Conservation (phyloP, 2,113 vertebrate genomes). For the Microtus montanus region DNA sequence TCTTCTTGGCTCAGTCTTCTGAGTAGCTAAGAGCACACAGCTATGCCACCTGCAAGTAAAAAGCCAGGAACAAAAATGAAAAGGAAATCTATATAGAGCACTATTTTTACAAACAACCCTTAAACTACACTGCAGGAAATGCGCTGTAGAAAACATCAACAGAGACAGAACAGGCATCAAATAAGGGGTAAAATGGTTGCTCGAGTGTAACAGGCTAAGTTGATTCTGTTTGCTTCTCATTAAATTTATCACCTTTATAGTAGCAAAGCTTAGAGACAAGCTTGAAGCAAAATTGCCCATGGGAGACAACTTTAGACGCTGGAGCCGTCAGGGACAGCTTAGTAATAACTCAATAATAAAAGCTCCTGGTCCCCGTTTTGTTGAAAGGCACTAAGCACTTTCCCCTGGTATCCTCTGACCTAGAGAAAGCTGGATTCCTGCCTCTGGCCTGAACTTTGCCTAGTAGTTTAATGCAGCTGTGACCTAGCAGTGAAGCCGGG, state of each 20-base stretch:
- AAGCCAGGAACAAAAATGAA: neutral
- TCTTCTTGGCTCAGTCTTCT: neutral
- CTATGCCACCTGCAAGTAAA: neutral
- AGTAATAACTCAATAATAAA: neutral
- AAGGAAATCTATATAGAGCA: neutral
- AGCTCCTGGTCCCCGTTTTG: neutral
- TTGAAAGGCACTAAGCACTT: neutral
- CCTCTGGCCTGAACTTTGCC: neutral
- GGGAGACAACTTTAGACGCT: neutral
- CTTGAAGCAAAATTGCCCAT: neutral
- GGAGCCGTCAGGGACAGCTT: neutral
- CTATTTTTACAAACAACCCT: constrained; percentile 22
- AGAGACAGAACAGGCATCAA: neutral
- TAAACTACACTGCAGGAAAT: neutral
- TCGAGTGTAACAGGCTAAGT: constrained; percentile 16
- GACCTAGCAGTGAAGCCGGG: neutral
- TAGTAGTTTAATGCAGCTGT: neutral
- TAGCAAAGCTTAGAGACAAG: neutral
- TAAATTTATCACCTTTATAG: neutral
- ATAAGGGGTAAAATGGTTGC: constrained; percentile 2
- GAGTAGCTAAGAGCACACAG: neutral
- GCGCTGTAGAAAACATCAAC: neutral
- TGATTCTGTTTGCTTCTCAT: constrained; percentile 48
- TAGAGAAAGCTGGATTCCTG: neutral
- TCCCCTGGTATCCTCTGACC: neutral